Base-by-base conservation (phyloP, 2,888 invertebrate genomes). In the Punctoribates punctum region DNA sequence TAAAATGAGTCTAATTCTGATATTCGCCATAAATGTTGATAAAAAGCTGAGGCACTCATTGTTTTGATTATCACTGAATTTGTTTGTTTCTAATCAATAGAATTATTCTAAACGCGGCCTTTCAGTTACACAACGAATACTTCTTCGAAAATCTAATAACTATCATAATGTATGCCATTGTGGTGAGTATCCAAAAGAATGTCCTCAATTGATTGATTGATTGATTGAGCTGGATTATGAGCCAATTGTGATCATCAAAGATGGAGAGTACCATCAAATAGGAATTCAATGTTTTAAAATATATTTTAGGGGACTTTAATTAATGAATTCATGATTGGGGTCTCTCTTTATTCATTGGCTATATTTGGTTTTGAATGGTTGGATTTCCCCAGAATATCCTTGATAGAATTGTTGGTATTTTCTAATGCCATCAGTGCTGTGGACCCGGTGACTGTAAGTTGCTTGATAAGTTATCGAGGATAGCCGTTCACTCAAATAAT, bases 351-450 rank as follows among this genome's bases (percentile, higher is more conserved):
- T 74, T 79, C 79, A 8, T 13, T 75, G n/a, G 38, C n/a, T 11
- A 75, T 80, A 9, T 77, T 78, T 1, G 60, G 77, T 9, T 65
- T 77, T 15, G 80, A 80, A 62, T 79, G 77, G 11, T 77, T 81
- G 51, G 79, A 79, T 1, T 75, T 57, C 11, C 70, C 79, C 0
- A 13, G 73, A 4, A 70, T 80, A n/a, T 73, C 78, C 9, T 48
- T 79, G 46, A 73, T 80, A 11, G 80, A 81, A 78, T 78, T 79
- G 67, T 80, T 88, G 23, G 83, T 87, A 42, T 87, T 88, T 80
- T 83, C 85, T 27, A 83, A 87, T 6, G 82, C 88, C 15, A 87
- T 87, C 76, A 86, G 87, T 1, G 87, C 87, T 17, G 87, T 88
- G 11, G 87, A 87, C 81, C 87, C 87, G 2, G 87, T 87, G 3